Base-by-base conservation (phyloP, 1,140 invertebrate species). In the Babylonia areolata region DNA sequence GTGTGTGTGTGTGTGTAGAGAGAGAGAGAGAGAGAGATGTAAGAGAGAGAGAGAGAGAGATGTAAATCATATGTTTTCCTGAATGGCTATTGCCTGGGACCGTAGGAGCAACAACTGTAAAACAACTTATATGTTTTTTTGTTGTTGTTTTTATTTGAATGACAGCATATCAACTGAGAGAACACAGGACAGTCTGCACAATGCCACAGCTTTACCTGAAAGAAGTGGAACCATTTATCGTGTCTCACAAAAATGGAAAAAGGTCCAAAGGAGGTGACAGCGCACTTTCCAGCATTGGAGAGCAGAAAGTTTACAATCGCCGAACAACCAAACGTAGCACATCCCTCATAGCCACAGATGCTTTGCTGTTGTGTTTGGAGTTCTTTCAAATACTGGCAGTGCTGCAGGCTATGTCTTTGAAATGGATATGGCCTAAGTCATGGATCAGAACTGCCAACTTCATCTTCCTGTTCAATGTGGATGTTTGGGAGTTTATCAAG, bases 401-500 rank as follows among this genome's bases (percentile, higher is more conserved):
- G 23, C 73, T 93, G 46, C 92, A 93, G 86, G 91, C 92, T 28
- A 91, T 93, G 90, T 86, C 91, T 35, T 81, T 93, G 31, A 84
- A 91, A 51, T 94, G 93, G 93, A 85, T 90, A 0, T 94, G 88
- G 88, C 91, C 93, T 54, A 77, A 86, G 58, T 69, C 81, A 37
- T 94, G 90, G 90, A 39, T 94, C 31, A 64, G 84, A 40, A 87
- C 88, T n/a, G 86, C 90, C 31, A 91, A 91, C 82, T 92, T 89
- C 78, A 46, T 92, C 64, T 92, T 93, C 86, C 42, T 90, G 3
- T 89, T 93, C 83, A 94, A 93, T 82, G 15, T 90, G 15, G 93
- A 94, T 89, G 81, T 90, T 6, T 94, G 92, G 92, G 93, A 94
- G 58, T 92, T 92, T 83, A n/a, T 89, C 0, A 94, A 93, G 84